Evolutionary conservation across 2,888 invertebrate species (phyloP).

Genomic region (Tortricodes alternella): DNA sequence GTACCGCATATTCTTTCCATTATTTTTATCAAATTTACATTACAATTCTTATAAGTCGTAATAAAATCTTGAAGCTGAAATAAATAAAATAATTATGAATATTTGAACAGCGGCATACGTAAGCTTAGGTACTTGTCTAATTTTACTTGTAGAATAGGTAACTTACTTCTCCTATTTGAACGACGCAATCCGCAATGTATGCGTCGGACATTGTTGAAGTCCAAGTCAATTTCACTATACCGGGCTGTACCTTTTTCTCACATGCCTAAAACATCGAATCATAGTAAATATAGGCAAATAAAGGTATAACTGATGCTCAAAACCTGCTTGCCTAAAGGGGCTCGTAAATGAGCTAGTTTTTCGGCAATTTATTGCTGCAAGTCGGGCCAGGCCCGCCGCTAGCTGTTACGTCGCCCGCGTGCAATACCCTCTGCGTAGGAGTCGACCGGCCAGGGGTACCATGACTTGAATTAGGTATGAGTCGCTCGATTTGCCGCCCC

Average conservation of each 20-base stretch:
- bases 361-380: no score
- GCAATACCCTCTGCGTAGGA: no score
- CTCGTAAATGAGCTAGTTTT: no score
- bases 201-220: constrained; percentile 87
- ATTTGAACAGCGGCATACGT: background rate
- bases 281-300: no score
- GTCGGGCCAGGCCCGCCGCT: no score
- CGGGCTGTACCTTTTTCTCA: constrained; percentile 87
- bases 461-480: no score
- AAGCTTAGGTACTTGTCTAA: background rate
- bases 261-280: constrained; percentile 56
- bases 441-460: no score
- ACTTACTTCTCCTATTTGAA: constrained; percentile 84
- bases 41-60: constrained; percentile 92
- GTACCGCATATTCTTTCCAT: constrained; percentile 89
- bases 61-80: constrained; percentile 88
- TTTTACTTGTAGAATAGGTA: constrained; percentile 7
- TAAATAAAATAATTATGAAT: constrained; percentile 5
- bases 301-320: no score
- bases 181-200: constrained; percentile 87
- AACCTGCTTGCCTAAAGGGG: no score
- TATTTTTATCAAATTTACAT: constrained; percentile 86
- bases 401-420: no score
- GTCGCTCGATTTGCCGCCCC: no score
- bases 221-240: constrained; percentile 88